A percentile compares a stretch with the other conserved stretches of the same genome.
Evolutionary conservation across 2,113 vertebrate species (phyloP).

Genomic region (Scytalopus superciliaris): DNA sequence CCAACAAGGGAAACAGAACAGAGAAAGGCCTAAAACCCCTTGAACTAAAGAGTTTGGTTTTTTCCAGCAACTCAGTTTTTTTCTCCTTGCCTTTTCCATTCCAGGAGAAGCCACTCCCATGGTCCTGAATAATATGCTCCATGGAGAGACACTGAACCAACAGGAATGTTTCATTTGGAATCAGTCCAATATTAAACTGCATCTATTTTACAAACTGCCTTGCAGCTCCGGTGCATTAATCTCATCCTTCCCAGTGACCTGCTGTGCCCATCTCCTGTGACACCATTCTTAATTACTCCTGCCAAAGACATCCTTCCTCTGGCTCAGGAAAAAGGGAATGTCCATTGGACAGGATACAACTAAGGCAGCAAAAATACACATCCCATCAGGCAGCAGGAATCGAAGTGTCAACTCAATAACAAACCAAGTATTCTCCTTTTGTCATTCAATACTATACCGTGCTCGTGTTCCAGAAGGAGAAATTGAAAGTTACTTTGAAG

Average conservation of each 20-base stretch:
- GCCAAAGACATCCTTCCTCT: background rate
- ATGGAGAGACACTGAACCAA: background rate
- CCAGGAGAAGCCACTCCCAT: background rate
- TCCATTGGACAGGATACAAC: background rate
- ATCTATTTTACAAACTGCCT: background rate
- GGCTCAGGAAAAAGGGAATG: background rate
- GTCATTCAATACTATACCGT: background rate
- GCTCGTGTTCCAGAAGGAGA: background rate
- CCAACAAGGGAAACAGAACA: background rate
- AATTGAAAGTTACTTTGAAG: background rate
- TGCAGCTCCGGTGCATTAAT: background rate
- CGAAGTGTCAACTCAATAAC: background rate
- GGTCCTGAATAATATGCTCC: background rate
- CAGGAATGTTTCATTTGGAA: background rate
- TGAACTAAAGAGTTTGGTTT: background rate
- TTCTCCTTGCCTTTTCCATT: background rate
- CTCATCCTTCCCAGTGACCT: background rate
- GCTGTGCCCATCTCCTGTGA: background rate
- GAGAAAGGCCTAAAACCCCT: background rate
- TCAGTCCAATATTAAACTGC: background rate
- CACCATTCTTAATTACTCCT: background rate
- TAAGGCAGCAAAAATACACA: background rate
- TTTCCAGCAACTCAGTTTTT: background rate
- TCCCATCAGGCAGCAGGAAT: background rate
- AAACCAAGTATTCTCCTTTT: background rate